phyloP scores from a whole-genome alignment of 2,888 invertebrate species.

The Crepidodera aurea region DNA sequence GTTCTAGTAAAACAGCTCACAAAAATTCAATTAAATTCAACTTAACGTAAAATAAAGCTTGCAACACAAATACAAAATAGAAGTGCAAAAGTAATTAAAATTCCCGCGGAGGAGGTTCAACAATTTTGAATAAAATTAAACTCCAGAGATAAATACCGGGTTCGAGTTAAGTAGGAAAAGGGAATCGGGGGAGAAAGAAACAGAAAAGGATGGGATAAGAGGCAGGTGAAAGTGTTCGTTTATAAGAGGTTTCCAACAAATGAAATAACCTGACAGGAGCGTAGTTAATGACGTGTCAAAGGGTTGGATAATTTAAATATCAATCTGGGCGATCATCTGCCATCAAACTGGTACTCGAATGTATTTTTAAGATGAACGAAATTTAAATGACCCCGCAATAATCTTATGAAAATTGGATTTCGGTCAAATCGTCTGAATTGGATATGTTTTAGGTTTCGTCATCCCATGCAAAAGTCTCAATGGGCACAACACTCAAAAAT shows the following conservation, averaged over 20 bases:
- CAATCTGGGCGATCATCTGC: no score
- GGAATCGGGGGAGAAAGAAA: conserved; percentile 29
- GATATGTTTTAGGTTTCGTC: no score
- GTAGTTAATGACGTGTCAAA: not conserved
- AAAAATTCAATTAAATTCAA: conserved; percentile 50
- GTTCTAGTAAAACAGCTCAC: conserved; percentile 4
- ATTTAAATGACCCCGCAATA: no score
- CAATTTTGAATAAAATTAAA: conserved; percentile 58
- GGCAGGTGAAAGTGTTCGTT: conserved; percentile 14
- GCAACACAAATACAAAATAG: conserved; percentile 54
- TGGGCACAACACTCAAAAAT: no score
- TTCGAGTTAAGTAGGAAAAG: conserved; percentile 51
- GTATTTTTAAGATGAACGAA: no score
- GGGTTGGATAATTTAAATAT: no score
- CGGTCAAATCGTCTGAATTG: no score
- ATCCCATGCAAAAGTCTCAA: no score
- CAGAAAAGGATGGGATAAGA: not conserved
- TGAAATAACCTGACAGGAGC: conserved; percentile 7
- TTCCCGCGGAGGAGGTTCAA: conserved; percentile 58
- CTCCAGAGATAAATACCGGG: conserved; percentile 57
- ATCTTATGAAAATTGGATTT: no score
- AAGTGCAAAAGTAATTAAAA: conserved; percentile 59
- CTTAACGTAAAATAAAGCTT: conserved; percentile 49
- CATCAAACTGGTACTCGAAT: no score
- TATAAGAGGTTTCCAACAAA: conserved; percentile 20